Evolutionary conservation across 2,888 invertebrate species (phyloP), one percentile per base, ranked within the genome.

Genomic region (Caprella mutica): DNA sequence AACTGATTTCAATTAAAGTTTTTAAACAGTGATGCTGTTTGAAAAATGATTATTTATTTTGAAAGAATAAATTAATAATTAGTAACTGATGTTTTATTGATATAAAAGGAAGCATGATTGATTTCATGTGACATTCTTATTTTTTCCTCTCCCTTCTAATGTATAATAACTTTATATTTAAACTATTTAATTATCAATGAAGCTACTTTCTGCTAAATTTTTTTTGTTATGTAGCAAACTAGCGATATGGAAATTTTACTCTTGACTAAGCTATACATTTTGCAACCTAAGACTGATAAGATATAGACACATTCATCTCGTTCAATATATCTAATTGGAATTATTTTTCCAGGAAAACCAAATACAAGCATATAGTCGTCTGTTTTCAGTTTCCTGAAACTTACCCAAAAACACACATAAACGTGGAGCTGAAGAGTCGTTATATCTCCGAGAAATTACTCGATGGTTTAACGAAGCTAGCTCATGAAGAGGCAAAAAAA

Each of bases 341-440:
- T 56, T 44, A 21, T 55, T 56, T 62, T 68, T 56, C 1, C 69
- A 81, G 80, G 69, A 76, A 76, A 68, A 81, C 81, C 27, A 74
- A 76, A 43, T 78, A 77, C 68, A 83, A 83, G 68, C 76, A 78
- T 65, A 69, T 85, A 56, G 76, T 80, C 23, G 77, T 77, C 52
- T 83, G 83, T 65, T 75, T 83, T 52, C 80, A 83, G 69, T 85
- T 84, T 70, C 79, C 83, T 0, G 70, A 73, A 38, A 72, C 77
- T 43, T 85, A 85, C 71, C 85, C 85, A 2, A 35, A 35, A 12
- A 40, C 23, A n/a, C 42, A 52, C 33, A 68, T 73, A 9, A 71
- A 85, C 26, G 72, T 83, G 14, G 84, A 85, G 71, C 71, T 85
- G 6, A 84, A 83, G 69, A 83, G 83, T 68, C 83, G 82, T 72